These are phyloP conservation scores for Bedellia somnulentella DNA, from an alignment of 2,888 invertebrate species.

Conservation along the genomic window DNA sequence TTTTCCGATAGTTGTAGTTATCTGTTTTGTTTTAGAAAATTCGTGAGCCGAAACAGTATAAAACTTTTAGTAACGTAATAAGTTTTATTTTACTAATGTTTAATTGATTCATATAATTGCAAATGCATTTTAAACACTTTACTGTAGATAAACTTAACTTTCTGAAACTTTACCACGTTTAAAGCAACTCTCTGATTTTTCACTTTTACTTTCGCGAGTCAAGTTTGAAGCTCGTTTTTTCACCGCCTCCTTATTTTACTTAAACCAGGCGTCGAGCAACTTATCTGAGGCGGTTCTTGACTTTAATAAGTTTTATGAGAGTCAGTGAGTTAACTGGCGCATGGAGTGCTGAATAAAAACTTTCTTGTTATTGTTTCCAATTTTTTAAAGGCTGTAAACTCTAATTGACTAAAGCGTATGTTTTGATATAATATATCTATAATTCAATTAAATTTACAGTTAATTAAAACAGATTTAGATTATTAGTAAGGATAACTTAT, in stretches of 20 bases:
- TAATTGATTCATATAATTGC: too few relatives aligned
- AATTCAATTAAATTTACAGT: constrained; percentile 39
- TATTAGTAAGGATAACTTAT: constrained; percentile 18
- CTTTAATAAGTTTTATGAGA: constrained; percentile 62
- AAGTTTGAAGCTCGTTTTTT: constrained; percentile 49
- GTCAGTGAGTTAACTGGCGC: constrained; percentile 55
- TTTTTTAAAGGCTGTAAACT: constrained; percentile 12
- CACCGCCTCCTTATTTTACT: constrained; percentile 56
- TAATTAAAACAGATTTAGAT: constrained; percentile 19
- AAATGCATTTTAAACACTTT: too few relatives aligned
- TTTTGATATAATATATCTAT: too few relatives aligned
- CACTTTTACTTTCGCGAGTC: constrained; percentile 47
- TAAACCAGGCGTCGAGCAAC: constrained; percentile 50
- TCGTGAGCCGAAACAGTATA: too few relatives aligned
- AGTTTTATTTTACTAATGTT: too few relatives aligned
- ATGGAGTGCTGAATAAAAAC: constrained; percentile 51
- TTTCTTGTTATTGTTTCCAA: constrained; percentile 58
- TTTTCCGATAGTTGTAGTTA: too few relatives aligned
- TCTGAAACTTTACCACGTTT: too few relatives aligned
- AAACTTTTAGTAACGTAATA: too few relatives aligned
- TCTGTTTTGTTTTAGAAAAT: too few relatives aligned
- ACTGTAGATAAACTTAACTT: too few relatives aligned
- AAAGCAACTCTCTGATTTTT: too few relatives aligned
- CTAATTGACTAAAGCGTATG: too few relatives aligned
- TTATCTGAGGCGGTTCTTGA: constrained; percentile 60